These are phyloP conservation scores for Macroglossus sobrinus DNA, from an alignment of 2,113 vertebrate species.

Conservation along the genomic window DNA sequence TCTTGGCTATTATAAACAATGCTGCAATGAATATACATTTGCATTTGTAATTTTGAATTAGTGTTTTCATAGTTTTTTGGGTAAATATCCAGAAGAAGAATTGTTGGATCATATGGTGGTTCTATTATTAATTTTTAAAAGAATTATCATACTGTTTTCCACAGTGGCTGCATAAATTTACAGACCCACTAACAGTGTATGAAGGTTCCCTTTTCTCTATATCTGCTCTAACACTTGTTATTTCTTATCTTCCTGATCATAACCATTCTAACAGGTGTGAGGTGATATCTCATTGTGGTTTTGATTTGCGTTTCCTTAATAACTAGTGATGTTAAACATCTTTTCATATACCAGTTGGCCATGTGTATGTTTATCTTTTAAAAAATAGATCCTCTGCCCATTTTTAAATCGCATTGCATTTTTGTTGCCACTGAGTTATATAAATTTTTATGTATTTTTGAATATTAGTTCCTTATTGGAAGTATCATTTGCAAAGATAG, in stretches of 20 bases:
- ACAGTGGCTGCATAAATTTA: not conserved
- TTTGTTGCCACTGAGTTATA: not conserved
- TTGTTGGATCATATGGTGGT: not conserved
- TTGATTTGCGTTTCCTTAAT: not conserved
- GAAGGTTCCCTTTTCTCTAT: not conserved
- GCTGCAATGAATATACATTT: not conserved
- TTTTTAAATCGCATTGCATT: not conserved
- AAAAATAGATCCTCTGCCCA: not conserved
- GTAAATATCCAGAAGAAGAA: not conserved
- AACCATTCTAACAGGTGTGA: not conserved
- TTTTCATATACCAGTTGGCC: not conserved
- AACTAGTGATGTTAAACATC: not conserved
- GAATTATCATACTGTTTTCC: not conserved
- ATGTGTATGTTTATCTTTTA: not conserved
- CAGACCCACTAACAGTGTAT: not conserved
- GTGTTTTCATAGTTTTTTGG: not conserved
- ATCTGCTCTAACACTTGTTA: not conserved
- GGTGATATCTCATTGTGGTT: not conserved
- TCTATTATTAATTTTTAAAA: not conserved
- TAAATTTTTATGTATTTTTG: not conserved
- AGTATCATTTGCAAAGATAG: not conserved
- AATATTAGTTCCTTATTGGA: not conserved
- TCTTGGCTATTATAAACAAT: not conserved
- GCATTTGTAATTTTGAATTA: no score
- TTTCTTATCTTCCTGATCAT: not conserved